Base-by-base conservation (phyloP, 2,797 vertebrate species). In the Melanotaenia parkinsoni region DNA sequence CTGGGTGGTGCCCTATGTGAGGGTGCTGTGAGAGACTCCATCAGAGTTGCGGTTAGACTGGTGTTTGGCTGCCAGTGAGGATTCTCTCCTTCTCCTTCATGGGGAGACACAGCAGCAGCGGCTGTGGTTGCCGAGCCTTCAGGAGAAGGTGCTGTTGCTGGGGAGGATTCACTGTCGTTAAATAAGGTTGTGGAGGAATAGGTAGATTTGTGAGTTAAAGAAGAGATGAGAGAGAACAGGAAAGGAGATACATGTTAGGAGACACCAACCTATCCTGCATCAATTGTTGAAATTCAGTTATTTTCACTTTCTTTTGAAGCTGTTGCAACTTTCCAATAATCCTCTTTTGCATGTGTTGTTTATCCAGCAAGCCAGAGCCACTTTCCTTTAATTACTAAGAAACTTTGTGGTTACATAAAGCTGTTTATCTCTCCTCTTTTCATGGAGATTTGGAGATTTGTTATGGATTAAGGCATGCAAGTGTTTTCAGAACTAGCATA, bases 31-130 rank as follows among this genome's bases (percentile, higher is more conserved):
- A 80, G 82, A 80, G 83, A 79, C 77, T 84, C 79, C 73, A 83
- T 89, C 87, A 86, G 72, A 82, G 67, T 81, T 68, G 59, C 65
- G 56, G 77, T 83, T 83, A 75, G 80, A 85, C 76, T 84, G 85
- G 85, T 89, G 75, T 75, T 83, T 65, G 74, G 81, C 81, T 78
- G 79, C 74, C 68, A 76, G 58, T 63, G 54, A 72, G 78, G 71
- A 80, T 71, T 86, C 76, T 79, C 64, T 58, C 74, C 80, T 75
- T 73, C 62, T 78, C 51, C 63, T 80, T 11, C 14, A 51, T 50
- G 40, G 78, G 76, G n/a, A 56, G 12, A 50, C 47, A 14, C 30
- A 77, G 66, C 65, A 47, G 64, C 65, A 50, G 62, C 58, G 37
- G 53, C 37, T n/a, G 32, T 70, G 76, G 47, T 26, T 67, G 35